These are phyloP conservation scores for Nibea albiflora DNA, from an alignment of 2,113 vertebrate species.

Conservation along the genomic window DNA sequence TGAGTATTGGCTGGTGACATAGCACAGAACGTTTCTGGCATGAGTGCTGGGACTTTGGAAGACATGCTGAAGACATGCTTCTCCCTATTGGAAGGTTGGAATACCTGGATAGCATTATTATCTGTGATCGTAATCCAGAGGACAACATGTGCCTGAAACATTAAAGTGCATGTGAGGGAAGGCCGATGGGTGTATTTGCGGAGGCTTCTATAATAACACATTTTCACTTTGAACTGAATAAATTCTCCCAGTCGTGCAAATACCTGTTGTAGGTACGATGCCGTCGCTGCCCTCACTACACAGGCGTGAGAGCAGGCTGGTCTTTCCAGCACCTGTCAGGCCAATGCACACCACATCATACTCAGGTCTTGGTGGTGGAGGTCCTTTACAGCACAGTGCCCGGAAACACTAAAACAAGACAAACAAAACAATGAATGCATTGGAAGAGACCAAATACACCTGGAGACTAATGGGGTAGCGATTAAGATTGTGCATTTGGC, in stretches of 20 bases:
- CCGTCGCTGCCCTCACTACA: conserved; percentile 91
- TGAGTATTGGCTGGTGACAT: conserved; percentile 38
- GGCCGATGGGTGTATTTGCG: too few species aligned
- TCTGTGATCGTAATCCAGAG: conserved; percentile 34
- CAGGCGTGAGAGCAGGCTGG: conserved; percentile 93
- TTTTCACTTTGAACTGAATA: neutral
- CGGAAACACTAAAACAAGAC: conserved; percentile 91
- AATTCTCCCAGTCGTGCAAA: neutral
- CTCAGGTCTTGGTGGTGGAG: conserved; percentile 93
- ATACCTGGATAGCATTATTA: conserved; percentile 34
- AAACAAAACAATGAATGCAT: conserved; percentile 12
- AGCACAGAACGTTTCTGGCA: conserved; percentile 39
- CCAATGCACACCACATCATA: conserved; percentile 99
- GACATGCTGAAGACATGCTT: conserved; percentile 31
- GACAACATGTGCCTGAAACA: conserved; percentile 45
- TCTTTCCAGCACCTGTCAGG: conserved; percentile 96
- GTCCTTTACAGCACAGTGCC: conserved; percentile 98
- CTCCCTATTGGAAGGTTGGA: conserved; percentile 35
- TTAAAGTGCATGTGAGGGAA: conserved; percentile 8
- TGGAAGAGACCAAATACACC: neutral
- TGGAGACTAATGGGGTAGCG: too few species aligned
- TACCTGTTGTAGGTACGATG: conserved; percentile 96
- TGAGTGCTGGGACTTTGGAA: conserved; percentile 28
- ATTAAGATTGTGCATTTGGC: conserved; percentile 1
- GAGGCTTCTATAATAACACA: neutral